A percentile compares a stretch with the other conserved stretches of the same genome.
Conservation (phyloP, 1,140 invertebrate species). For the Gyrodactylus bullatarudis region DNA sequence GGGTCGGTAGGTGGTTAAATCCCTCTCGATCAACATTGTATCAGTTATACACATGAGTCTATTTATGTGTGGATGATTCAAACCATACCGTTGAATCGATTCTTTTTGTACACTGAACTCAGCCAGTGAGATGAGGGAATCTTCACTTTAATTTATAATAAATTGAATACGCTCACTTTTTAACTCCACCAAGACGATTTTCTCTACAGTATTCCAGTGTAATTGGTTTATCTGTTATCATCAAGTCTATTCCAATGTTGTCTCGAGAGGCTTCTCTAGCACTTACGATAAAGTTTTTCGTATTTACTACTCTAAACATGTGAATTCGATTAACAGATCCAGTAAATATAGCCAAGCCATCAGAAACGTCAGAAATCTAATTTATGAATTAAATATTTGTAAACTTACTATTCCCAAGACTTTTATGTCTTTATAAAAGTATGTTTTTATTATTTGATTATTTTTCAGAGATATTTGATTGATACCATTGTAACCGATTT, state of each 20-base stretch:
- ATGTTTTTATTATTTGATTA: neutral
- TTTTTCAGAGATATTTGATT: neutral
- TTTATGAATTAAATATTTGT: neutral
- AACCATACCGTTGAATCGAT: neutral
- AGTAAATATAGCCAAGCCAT: neutral
- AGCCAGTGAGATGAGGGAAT: conserved; percentile 17
- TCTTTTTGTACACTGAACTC: conserved; percentile 20
- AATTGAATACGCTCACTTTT: neutral
- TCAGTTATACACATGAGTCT: conserved; percentile 73
- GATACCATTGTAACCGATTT: neutral
- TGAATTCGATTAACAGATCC: neutral
- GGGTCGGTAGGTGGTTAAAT: conserved; percentile 69
- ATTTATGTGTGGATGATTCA: conserved; percentile 23
- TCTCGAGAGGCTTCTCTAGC: neutral
- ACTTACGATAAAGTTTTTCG: neutral
- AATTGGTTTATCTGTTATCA: neutral
- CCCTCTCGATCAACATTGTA: conserved; percentile 65
- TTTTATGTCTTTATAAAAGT: neutral
- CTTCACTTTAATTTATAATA: conserved; percentile 11
- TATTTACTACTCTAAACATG: neutral
- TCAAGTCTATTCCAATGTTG: neutral
- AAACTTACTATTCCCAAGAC: neutral
- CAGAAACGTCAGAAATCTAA: neutral
- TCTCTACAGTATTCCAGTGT: neutral
- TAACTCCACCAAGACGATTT: neutral